Percentiles rank a stretch among this genome's conserved stretches.
These are phyloP conservation scores for Octomys mimax DNA, from an alignment of 2,797 vertebrate species.

Conservation along the genomic window DNA sequence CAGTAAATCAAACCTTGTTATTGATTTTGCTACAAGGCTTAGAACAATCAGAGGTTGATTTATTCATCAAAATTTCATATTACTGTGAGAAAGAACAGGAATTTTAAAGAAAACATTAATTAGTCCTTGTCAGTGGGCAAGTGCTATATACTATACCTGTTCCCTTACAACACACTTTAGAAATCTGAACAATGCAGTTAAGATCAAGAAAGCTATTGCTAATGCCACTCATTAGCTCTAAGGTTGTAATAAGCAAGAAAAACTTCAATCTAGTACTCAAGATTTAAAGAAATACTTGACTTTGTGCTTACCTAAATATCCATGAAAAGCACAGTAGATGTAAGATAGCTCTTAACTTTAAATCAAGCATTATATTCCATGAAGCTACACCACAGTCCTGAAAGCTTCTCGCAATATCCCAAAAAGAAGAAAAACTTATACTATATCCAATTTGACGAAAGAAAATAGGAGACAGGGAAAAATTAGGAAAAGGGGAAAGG, in stretches of 20 bases:
- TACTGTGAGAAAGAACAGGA: background rate
- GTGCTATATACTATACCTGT: background rate
- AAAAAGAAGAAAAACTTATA: conserved; percentile 87
- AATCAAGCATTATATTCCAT: conserved; percentile 82
- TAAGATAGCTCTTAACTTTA: conserved; percentile 79
- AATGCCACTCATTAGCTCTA: background rate
- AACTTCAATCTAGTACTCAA: conserved; percentile 27
- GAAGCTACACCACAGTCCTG: conserved; percentile 81
- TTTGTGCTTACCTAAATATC: conserved; percentile 89
- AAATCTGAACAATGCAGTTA: background rate
- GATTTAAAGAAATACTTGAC: conserved; percentile 70
- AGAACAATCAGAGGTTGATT: conserved; percentile 57
- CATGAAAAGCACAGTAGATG: conserved; percentile 76
- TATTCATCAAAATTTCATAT: conserved; percentile 13
- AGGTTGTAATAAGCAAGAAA: conserved; percentile 50
- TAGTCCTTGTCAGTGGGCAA: background rate
- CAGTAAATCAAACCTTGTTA: conserved; percentile 54
- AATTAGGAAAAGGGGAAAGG: conserved; percentile 62
- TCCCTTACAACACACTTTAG: background rate
- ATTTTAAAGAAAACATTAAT: conserved; percentile 14
- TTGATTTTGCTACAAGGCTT: conserved; percentile 51
- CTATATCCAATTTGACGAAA: conserved; percentile 87
- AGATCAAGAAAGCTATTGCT: background rate
- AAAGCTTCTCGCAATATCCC: conserved; percentile 79
- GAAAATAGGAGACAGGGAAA: conserved; percentile 72